Conservation (phyloP, 2,797 vertebrate genomes). For the Cryptoprocta ferox region DNA sequence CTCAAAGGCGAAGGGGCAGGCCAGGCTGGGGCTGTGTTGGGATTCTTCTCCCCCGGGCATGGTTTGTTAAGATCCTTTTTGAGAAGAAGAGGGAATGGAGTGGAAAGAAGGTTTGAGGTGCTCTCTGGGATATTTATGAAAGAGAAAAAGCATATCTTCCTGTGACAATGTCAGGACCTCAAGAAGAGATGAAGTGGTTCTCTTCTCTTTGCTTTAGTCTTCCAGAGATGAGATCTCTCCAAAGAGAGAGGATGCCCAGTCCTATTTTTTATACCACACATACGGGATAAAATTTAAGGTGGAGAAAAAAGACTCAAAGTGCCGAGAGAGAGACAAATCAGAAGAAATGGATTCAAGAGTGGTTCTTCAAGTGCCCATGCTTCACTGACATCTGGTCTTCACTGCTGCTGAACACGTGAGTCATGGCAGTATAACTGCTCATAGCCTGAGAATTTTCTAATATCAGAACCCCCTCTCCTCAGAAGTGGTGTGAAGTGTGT, state of each 20-base stretch:
- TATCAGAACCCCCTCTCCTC: not conserved
- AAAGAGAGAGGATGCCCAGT: not conserved
- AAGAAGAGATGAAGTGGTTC: not conserved
- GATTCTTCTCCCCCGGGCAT: rapidly evolving
- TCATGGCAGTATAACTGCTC: not conserved
- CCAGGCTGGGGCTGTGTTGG: rapidly evolving
- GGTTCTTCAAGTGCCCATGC: not conserved
- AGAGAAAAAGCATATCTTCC: not conserved
- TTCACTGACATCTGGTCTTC: not conserved
- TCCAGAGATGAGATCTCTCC: not conserved
- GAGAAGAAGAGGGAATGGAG: no score
- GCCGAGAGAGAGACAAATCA: not conserved
- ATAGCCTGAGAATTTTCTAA: not conserved
- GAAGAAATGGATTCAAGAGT: not conserved
- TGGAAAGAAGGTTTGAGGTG: not conserved
- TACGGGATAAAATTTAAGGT: not conserved
- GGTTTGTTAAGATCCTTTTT: not conserved
- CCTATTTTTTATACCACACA: not conserved
- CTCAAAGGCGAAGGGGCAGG: not conserved
- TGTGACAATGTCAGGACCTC: not conserved
- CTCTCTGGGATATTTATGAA: not conserved
- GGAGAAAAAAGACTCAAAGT: not conserved
- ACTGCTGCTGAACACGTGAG: not conserved
- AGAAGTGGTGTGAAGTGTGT: not conserved
- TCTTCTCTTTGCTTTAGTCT: not conserved